Evolutionary conservation across 2,113 vertebrate species (phyloP).

Genomic region (Pedionomus torquatus): DNA sequence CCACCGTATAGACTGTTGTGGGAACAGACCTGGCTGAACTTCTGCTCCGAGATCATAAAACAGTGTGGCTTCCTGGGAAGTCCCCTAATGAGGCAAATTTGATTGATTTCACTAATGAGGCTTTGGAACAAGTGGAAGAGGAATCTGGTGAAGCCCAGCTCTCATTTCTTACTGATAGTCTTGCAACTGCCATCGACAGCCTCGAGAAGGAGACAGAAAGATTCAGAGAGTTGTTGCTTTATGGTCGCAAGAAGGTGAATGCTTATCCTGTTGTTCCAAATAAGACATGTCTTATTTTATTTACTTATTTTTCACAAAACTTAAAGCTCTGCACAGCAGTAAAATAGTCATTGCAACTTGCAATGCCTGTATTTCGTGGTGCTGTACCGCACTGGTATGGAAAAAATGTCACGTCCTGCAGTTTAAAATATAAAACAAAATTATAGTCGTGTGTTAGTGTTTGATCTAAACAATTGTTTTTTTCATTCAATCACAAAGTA

Average conservation of each 20-base stretch:
- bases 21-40: constrained; percentile 96
- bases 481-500: neutral
- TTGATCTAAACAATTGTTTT: neutral
- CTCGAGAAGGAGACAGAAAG: constrained; percentile 90
- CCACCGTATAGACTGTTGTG: constrained; percentile 85
- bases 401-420: neutral
- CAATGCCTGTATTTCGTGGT: neutral
- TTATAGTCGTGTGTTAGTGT: neutral
- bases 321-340: neutral
- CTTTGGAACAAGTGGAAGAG: constrained; percentile 85
- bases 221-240: constrained; percentile 94
- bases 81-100: constrained; percentile 95
- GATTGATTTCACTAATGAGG: constrained; percentile 95
- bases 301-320: neutral
- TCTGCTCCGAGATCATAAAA: constrained; percentile 90
- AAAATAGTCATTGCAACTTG: neutral
- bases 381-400: neutral
- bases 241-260: constrained; percentile 93
- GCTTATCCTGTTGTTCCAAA: neutral
- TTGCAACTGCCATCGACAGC: constrained; percentile 74
- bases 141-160: constrained; percentile 89
- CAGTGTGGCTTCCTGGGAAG: constrained; percentile 95
- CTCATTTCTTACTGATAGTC: constrained; percentile 88
- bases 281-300: neutral
- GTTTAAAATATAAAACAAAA: neutral